These are phyloP conservation scores for Drosophila rufa DNA, from an alignment of 1,140 invertebrate species.

Conservation along the genomic window DNA sequence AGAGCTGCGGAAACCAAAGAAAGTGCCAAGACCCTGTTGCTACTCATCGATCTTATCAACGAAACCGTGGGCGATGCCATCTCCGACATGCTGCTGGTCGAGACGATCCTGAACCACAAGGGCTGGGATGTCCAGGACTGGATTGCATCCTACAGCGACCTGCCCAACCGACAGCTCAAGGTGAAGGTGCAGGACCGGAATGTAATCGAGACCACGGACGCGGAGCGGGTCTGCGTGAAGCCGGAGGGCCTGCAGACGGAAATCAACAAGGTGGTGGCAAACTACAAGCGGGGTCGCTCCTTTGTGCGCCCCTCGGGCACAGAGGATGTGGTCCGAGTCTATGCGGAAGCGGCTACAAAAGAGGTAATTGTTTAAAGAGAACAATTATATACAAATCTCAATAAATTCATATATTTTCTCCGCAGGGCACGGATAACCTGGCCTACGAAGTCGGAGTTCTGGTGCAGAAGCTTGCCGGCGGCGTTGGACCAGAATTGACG, in stretches of 20 bases:
- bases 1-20: slow-evolving; percentile 76
- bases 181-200: slow-evolving; percentile 94
- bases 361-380: slow-evolving; percentile 75
- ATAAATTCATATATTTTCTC: slow-evolving; percentile 27
- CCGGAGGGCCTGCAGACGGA: slow-evolving; percentile 93
- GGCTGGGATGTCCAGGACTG: slow-evolving; percentile 93
- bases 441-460: slow-evolving; percentile 90
- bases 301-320: slow-evolving; percentile 99
- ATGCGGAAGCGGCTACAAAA: slow-evolving; percentile 95
- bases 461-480: slow-evolving; percentile 92
- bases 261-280: slow-evolving; percentile 91
- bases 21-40: slow-evolving; percentile 87
- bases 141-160: slow-evolving; percentile 90
- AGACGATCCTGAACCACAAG: slow-evolving; percentile 93
- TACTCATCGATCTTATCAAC: slow-evolving; percentile 95
- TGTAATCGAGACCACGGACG: slow-evolving; percentile 93
- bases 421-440: slow-evolving; percentile 89
- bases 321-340: slow-evolving; percentile 98
- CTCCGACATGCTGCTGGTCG: slow-evolving; percentile 97
- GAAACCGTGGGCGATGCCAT: slow-evolving; percentile 99
- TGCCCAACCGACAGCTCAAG: slow-evolving; percentile 96
- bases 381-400: too few relatives aligned
- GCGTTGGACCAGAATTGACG: slow-evolving; percentile 87
- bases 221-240: slow-evolving; percentile 91
- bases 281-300: slow-evolving; percentile 90